phyloP scores from a whole-genome alignment of 2,113 vertebrate genomes.

The Marcusenius ussheri region DNA sequence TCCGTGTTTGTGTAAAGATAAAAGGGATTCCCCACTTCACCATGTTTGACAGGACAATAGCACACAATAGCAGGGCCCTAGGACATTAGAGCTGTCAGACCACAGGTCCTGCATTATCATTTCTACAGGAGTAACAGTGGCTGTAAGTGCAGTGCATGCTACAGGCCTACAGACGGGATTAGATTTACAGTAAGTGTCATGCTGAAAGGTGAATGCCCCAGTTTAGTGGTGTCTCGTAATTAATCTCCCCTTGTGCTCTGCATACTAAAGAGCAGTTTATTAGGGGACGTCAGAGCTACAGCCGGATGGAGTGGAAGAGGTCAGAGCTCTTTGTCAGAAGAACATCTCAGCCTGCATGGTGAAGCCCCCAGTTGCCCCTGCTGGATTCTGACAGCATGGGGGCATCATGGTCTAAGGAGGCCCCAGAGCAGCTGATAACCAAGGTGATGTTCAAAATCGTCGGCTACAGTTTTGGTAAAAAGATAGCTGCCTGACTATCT shows the following conservation, averaged over 20 bases:
- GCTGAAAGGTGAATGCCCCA: slow-evolving; percentile 27
- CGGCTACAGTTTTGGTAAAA: neutral
- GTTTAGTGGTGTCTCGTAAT: slow-evolving; percentile 25
- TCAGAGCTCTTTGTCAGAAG: neutral
- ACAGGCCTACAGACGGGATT: slow-evolving; percentile 20
- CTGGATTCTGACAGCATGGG: neutral
- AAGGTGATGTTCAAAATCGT: neutral
- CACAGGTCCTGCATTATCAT: neutral
- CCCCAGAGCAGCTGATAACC: neutral
- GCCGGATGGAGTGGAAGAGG: neutral
- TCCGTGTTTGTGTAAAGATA: neutral
- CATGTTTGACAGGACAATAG: neutral
- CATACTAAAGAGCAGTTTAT: slow-evolving; percentile 14
- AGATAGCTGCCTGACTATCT: neutral
- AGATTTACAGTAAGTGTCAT: slow-evolving; percentile 19
- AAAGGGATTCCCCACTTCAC: neutral
- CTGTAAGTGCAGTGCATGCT: neutral
- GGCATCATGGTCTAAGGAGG: neutral
- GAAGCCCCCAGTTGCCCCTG: neutral
- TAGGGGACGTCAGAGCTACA: neutral
- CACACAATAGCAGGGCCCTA: neutral
- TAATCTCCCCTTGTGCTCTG: neutral
- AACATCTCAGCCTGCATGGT: neutral
- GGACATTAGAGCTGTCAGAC: neutral
- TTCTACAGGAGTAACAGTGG: neutral